Evolutionary conservation across 2,797 vertebrate genomes (phyloP).

Genomic region (Micropoecilia bifurca): DNA sequence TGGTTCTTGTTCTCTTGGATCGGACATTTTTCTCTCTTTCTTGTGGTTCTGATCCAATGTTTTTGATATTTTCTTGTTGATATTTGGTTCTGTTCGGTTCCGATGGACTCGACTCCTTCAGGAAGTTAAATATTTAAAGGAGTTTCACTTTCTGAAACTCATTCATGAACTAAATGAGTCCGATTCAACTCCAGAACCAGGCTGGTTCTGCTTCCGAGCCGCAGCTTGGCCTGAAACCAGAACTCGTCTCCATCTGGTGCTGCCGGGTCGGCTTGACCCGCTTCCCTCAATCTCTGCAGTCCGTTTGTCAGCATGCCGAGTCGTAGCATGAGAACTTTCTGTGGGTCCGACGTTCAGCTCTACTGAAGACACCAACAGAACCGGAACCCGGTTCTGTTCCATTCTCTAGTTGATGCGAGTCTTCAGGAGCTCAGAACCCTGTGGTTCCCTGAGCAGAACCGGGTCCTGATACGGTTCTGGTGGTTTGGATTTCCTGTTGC

Average conservation of each 20-base stretch:
- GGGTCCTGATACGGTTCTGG: constrained; percentile 22
- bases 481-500: constrained; percentile 30
- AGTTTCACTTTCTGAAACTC: not conserved
- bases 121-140: not conserved
- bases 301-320: not conserved
- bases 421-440: not conserved
- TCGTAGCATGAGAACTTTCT: not conserved
- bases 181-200: not conserved
- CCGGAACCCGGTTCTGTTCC: not conserved
- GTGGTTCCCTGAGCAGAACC: not conserved
- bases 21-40: constrained; percentile 3
- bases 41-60: constrained; percentile 5
- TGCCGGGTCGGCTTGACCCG: not conserved
- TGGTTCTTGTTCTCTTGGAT: constrained; percentile 25
- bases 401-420: not conserved
- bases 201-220: not conserved
- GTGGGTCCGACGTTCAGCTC: not conserved
- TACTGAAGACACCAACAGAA: not conserved
- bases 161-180: not conserved
- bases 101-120: not conserved
- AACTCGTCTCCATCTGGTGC: not conserved
- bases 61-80: constrained; percentile 3
- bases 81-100: not conserved
- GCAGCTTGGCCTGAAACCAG: not conserved
- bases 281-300: not conserved